phyloP scores from a whole-genome alignment of 53 echinoderm and acorn worm genomes.

The Echinometra lucunter region DNA sequence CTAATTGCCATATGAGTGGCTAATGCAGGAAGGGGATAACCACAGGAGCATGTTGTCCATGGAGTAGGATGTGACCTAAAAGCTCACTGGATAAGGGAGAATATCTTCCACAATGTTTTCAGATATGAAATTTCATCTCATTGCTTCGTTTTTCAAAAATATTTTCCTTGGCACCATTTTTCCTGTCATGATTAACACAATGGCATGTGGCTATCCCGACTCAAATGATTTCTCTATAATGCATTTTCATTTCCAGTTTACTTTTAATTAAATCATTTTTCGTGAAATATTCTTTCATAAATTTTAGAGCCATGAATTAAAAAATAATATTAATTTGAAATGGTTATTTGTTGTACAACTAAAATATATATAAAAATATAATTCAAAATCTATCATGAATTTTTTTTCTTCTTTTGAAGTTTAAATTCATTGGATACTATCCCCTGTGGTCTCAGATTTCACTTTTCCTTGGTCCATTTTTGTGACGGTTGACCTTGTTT shows the following conservation, averaged over 20 bases:
- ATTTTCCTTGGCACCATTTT: neutral
- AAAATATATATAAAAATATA: too few relatives aligned
- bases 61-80: neutral
- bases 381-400: too few relatives aligned
- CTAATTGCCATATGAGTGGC: slow-evolving; percentile 34
- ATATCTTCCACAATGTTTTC: slow-evolving; percentile 4
- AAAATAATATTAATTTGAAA: too few relatives aligned
- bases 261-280: too few relatives aligned
- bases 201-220: neutral
- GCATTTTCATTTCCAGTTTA: too few relatives aligned
- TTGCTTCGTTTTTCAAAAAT: neutral
- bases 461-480: neutral
- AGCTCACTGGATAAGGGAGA: neutral
- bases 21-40: neutral
- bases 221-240: neutral
- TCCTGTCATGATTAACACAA: neutral
- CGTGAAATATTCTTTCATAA: too few relatives aligned
- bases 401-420: too few relatives aligned
- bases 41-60: slow-evolving; percentile 27
- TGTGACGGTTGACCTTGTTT: neutral
- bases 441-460: too few relatives aligned
- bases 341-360: too few relatives aligned
- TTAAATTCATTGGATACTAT: too few relatives aligned
- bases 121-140: slow-evolving; percentile 28
- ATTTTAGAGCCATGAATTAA: too few relatives aligned